Evolutionary conservation across 2,113 vertebrate species (phyloP).

Genomic region (Zootoca vivipara): DNA sequence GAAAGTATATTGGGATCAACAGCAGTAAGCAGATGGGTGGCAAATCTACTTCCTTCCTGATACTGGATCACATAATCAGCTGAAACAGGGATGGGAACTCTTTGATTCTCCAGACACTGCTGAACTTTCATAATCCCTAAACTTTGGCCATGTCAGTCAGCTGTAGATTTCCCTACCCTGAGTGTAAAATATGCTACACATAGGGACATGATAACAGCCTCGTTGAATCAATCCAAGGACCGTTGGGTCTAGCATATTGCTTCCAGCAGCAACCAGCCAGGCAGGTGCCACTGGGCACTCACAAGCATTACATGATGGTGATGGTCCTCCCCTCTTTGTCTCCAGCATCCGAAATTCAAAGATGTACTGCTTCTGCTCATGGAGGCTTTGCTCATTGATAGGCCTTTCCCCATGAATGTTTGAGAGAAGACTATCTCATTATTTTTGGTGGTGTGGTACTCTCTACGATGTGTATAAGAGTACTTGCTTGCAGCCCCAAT

Average conservation of each 20-base stretch:
- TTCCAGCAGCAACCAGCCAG: background rate
- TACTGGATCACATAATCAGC: too few relatives aligned
- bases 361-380: background rate
- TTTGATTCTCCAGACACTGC: too few relatives aligned
- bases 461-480: background rate
- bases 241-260: background rate
- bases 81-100: too few relatives aligned
- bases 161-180: too few relatives aligned
- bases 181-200: background rate
- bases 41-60: too few relatives aligned
- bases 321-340: background rate
- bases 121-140: too few relatives aligned
- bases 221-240: background rate
- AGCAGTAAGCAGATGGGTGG: too few relatives aligned
- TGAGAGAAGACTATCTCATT: background rate
- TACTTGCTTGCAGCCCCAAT: background rate
- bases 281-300: background rate
- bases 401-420: background rate
- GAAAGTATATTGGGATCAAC: too few relatives aligned
- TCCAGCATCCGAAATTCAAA: background rate
- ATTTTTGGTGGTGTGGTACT: background rate
- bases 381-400: background rate
- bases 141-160: too few relatives aligned
- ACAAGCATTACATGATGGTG: background rate
- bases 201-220: background rate